Base-by-base conservation (phyloP, 2,113 vertebrate genomes). In the Lophochroa leadbeateri region DNA sequence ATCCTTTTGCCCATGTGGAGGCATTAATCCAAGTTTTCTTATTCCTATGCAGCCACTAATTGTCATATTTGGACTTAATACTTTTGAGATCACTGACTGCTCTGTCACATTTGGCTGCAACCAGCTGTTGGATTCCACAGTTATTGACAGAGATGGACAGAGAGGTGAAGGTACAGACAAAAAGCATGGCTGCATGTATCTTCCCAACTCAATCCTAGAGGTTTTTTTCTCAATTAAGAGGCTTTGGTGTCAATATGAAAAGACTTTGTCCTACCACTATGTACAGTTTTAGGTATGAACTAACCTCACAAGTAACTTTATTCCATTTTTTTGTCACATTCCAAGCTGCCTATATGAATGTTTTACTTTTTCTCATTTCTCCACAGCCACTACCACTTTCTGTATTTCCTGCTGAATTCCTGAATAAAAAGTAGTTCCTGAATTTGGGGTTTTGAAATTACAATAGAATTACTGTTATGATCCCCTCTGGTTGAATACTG, bases 101-200 rank as follows among this genome's bases (percentile, higher is more conserved):
- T 78, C 49, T 20, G 3, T n/a, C 14, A 37, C 35, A 39, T 31
- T 70, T n/a, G 50, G 21, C n/a, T 63, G 60, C 46, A 53, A 82
- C 29, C 47, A 58, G 33, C 31, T 87, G 29, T 28, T 58, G 37
- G 19, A 55, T 33, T 82, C 75, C 35, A 57, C 12, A 60, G 43
- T 6, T 67, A 14, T 1, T n/a, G 46, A 29, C 55, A 91, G 57
- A 78, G n/a, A 31, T 7, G n/a, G 60, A 41, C n/a, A 81, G 55
- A 86, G 61, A 78, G 41, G 14, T 39, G 58, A 67, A 86, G 20
- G 31, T 24, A 71, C 0, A 8, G 49, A 67, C 13, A 75, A 67
- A 53, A 6, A 41, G 2, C 5, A 11, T 3, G 17, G 15, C 2
- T n/a, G 29, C 24, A 61, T 2, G 4, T 7, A 61, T 10, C 37